Evolutionary conservation across 1,140 invertebrate genomes (phyloP), one percentile per base, ranked within the genome.

Genomic region (Caenorhabditis briggsae): DNA sequence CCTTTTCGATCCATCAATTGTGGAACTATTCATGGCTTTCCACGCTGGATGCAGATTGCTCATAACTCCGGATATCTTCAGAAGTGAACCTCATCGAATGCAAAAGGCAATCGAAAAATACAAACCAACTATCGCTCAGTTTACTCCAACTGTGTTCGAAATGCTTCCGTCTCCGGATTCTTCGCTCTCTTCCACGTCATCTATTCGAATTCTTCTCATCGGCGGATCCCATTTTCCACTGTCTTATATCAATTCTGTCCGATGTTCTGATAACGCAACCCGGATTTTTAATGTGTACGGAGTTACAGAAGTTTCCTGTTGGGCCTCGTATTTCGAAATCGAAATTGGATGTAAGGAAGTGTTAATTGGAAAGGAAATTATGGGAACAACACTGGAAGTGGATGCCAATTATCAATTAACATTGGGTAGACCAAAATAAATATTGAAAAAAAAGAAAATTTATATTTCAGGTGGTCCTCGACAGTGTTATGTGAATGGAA

Each of bases 221-320:
- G 85, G 85, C 1, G 85, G 85, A 14, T 70, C 74, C 65, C 48
- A 82, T 25, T 70, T 86, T 18, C 58, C 58, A 46, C 48, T 59
- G n/a, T 5, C 5, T 14, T 58, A 41, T n/a, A 41, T 83, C 41
- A 83, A 83, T 41, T 59, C 55, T 59, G 9, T 58, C 2, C 41
- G 82, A 48, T 59, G 33, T 48, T 18, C 55, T 18, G 55, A 48
- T 8, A 83, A 83, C 16, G 2, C 5, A 5, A 83, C 82, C 2
- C 5, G 58, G 18, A 46, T 86, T 48, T 86, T 70, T 74, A 70
- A 86, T 65, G 85, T 86, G 12, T 86, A 86, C 78, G 85, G 85
- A 58, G 59, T 86, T n/a, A 86, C 70, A n/a, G 85, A 86, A 59
- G 85, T 86, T 5, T 86, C 85, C 1, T 86, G 85, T 23, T 86